phyloP scores from a whole-genome alignment of 92 coral and sea anemone genomes.

The Hydrozoanthus gracilis region DNA sequence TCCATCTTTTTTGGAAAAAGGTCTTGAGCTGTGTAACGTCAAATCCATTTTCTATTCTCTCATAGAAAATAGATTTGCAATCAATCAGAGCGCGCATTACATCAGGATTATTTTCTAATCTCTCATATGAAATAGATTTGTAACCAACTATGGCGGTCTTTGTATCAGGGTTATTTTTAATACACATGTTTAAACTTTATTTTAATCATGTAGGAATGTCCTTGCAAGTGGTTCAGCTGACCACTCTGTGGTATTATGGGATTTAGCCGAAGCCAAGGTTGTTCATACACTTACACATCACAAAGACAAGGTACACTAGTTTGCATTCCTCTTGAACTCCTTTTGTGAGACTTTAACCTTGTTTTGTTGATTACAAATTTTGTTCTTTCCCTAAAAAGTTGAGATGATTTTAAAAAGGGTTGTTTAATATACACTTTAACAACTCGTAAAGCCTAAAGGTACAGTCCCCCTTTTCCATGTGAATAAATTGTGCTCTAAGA shows the following conservation, averaged over 20 bases:
- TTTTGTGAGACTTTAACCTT: too few relatives aligned
- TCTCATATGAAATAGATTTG: too few relatives aligned
- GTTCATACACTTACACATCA: slow-evolving; percentile 87
- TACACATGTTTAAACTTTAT: not conserved
- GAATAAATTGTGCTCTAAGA: too few relatives aligned
- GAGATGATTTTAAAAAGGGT: not conserved
- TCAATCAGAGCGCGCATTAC: too few relatives aligned
- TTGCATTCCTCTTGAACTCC: not conserved
- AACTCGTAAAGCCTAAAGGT: too few relatives aligned
- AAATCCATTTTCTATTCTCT: too few relatives aligned
- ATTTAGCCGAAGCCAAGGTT: slow-evolving; percentile 77
- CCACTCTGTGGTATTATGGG: slow-evolving; percentile 89
- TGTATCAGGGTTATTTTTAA: not conserved
- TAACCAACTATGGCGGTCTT: not conserved
- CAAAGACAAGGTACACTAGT: slow-evolving; percentile 79
- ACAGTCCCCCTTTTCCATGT: too few relatives aligned
- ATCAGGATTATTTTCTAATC: too few relatives aligned
- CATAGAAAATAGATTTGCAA: too few relatives aligned
- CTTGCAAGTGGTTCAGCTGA: slow-evolving; percentile 97
- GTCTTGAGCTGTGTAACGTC: too few relatives aligned
- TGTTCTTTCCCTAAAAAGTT: not conserved
- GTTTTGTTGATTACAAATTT: not conserved
- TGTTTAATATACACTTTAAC: too few relatives aligned
- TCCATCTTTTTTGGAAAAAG: too few relatives aligned
- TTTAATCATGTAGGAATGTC: slow-evolving; percentile 34